A percentile compares a stretch with the other conserved stretches of the same genome.
phyloP scores from a whole-genome alignment of 2,797 vertebrate species.

The Enteromius fasciolatus region DNA sequence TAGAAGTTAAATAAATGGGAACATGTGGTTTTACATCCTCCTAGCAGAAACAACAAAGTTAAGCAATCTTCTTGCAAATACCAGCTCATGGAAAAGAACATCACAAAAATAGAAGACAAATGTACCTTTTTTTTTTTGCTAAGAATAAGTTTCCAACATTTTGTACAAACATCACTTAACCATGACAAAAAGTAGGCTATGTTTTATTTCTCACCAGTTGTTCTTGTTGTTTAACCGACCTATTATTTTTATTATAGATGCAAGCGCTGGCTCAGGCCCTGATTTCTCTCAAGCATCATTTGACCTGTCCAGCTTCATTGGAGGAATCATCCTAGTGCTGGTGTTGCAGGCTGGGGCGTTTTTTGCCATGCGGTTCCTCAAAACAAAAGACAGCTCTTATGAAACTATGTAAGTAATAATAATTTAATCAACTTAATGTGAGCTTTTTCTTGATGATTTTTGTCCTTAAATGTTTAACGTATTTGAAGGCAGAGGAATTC shows the following conservation, averaged over 20 bases:
- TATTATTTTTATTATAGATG: constrained; percentile 48
- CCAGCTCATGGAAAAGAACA: background rate
- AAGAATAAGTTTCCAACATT: background rate
- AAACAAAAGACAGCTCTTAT: constrained; percentile 90
- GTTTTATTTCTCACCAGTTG: background rate
- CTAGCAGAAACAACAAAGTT: too few relatives aligned
- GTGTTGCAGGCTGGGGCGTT: constrained; percentile 85
- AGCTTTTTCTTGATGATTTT: constrained; percentile 13
- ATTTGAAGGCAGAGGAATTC: background rate
- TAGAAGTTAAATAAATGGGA: too few relatives aligned
- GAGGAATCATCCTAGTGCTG: constrained; percentile 88
- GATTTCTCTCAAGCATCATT: constrained; percentile 82
- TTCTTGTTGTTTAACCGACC: background rate
- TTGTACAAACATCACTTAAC: background rate
- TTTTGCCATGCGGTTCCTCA: constrained; percentile 88
- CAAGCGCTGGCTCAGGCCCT: constrained; percentile 54
- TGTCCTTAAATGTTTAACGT: background rate
- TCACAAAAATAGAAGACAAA: background rate
- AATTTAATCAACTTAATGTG: background rate
- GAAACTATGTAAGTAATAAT: constrained; percentile 90
- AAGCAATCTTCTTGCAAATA: background rate
- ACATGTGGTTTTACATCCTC: too few relatives aligned
- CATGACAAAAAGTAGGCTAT: background rate
- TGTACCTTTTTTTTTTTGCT: background rate
- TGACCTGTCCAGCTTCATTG: constrained; percentile 90